A percentile compares a stretch with the other conserved stretches of the same genome.
Conservation (phyloP, 2,888 invertebrate species). For the Cheilosia soror region DNA sequence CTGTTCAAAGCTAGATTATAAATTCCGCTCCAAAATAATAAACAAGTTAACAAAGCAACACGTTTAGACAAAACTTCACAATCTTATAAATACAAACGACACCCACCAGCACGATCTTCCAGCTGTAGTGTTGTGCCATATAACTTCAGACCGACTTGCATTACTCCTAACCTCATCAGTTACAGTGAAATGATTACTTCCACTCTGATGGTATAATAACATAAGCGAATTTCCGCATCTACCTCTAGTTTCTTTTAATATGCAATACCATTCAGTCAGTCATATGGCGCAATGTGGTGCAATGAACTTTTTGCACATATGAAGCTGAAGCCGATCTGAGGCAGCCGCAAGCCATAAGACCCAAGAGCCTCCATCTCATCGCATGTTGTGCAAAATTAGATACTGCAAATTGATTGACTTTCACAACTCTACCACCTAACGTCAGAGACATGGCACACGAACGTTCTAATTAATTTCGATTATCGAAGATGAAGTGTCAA, state of each 20-base stretch:
- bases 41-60: too few species aligned
- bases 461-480: constrained; percentile 51
- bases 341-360: constrained; percentile 8
- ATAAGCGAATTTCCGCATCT: constrained; percentile 30
- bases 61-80: too few species aligned
- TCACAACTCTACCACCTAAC: constrained; percentile 33
- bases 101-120: constrained; percentile 3
- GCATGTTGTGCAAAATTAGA: constrained; percentile 16
- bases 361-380: constrained; percentile 7
- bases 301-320: constrained; percentile 38
- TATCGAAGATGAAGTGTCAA: constrained; percentile 31
- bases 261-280: constrained; percentile 18
- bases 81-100: too few species aligned
- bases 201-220: constrained; percentile 11
- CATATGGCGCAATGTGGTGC: constrained; percentile 33
- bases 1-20: too few species aligned
- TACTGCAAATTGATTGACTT: constrained; percentile 37
- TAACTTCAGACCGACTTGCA: not conserved
- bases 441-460: constrained; percentile 17
- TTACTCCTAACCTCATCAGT: constrained; percentile 17
- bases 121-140: not conserved
- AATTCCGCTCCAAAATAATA: too few species aligned
- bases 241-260: constrained; percentile 16
- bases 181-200: constrained; percentile 22
- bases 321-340: constrained; percentile 33